phyloP scores from a whole-genome alignment of 2,888 invertebrate genomes.

The Sesamia inferens region DNA sequence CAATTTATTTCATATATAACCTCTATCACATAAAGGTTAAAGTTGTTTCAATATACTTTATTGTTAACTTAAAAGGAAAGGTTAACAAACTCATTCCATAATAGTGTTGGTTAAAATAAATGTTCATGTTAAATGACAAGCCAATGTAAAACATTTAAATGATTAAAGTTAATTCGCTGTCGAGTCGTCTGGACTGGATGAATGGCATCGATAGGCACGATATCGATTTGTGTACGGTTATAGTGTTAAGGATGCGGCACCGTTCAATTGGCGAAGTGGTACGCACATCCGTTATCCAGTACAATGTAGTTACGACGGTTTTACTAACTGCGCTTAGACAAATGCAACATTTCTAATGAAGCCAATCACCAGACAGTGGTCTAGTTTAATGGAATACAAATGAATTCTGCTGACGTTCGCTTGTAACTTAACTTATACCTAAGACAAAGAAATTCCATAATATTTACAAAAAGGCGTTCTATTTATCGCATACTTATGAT shows the following conservation, averaged over 20 bases:
- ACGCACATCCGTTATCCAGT: constrained; percentile 66
- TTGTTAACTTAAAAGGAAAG: neutral
- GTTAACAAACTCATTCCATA: neutral
- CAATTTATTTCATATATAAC: neutral
- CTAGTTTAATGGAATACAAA: constrained; percentile 29
- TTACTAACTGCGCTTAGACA: constrained; percentile 38
- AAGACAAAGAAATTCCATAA: constrained; percentile 44
- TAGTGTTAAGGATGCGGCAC: constrained; percentile 70
- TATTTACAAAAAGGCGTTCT: constrained; percentile 43
- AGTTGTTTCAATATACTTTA: neutral
- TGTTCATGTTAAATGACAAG: neutral
- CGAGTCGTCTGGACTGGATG: constrained; percentile 66
- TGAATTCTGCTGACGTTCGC: constrained; percentile 1
- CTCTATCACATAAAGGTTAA: neutral
- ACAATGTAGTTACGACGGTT: constrained; percentile 46
- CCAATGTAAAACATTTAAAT: constrained; percentile 12
- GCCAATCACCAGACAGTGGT: neutral
- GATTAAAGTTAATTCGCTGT: constrained; percentile 30
- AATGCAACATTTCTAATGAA: constrained; percentile 2
- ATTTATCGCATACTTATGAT: constrained; percentile 36
- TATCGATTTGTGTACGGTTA: constrained; percentile 72
- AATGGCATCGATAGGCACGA: constrained; percentile 65
- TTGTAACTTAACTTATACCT: constrained; percentile 9
- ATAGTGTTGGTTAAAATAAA: neutral
- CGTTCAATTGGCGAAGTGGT: constrained; percentile 74